phyloP scores from a whole-genome alignment of 2,888 invertebrate species.

The Drosophila colorata region DNA sequence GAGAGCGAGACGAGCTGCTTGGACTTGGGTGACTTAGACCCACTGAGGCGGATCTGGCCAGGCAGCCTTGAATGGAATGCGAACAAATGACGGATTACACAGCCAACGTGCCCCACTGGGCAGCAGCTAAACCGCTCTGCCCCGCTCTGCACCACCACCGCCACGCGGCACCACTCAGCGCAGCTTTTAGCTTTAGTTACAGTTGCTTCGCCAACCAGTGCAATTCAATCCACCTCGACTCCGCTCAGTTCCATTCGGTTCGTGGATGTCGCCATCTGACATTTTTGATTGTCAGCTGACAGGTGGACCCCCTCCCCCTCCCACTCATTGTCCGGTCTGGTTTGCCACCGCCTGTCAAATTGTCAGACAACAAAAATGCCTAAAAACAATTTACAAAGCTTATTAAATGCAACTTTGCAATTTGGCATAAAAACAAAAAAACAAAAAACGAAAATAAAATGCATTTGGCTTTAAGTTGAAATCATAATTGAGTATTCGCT shows the following conservation, averaged over 20 bases:
- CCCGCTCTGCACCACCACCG: background rate
- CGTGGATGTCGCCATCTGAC: constrained; percentile 60
- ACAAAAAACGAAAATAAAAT: background rate
- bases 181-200: constrained; percentile 28
- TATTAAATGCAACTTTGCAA: constrained; percentile 57
- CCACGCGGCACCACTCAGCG: background rate
- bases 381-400: constrained; percentile 49
- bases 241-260: constrained; percentile 18
- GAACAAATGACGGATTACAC: constrained; percentile 72
- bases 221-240: constrained; percentile 34
- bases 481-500: constrained; percentile 43
- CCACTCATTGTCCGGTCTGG: constrained; percentile 22
- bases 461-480: constrained; percentile 28
- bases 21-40: constrained; percentile 36
- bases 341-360: constrained; percentile 43
- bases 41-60: constrained; percentile 69
- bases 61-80: constrained; percentile 79
- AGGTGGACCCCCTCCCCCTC: constrained; percentile 8
- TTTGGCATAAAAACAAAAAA: constrained; percentile 28
- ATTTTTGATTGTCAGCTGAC: constrained; percentile 78
- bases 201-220: constrained; percentile 1
- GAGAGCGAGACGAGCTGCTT: background rate
- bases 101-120: constrained; percentile 7
- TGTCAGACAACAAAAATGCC: constrained; percentile 53
- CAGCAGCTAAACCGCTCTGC: constrained; percentile 18